A percentile compares a stretch with the other conserved stretches of the same genome.
phyloP scores from a whole-genome alignment of 2,888 invertebrate genomes.

The Brachypalpus laphriformis region DNA sequence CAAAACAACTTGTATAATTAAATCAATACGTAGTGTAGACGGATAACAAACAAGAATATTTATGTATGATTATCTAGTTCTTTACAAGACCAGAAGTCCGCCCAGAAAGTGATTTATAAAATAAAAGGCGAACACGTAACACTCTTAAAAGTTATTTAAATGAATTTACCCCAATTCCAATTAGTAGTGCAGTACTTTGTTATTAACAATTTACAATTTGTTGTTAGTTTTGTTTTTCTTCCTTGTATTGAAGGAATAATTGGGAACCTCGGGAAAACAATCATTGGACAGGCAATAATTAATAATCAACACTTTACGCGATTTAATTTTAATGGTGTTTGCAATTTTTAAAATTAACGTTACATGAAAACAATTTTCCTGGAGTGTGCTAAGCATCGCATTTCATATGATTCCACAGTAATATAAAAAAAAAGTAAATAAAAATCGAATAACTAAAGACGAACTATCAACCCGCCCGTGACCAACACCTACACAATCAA shows the following conservation, averaged over 20 bases:
- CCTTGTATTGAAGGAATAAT: not conserved
- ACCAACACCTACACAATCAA: conserved; percentile 1
- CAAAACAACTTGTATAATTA: not conserved
- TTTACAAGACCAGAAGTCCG: too few relatives aligned
- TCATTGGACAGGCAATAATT: conserved; percentile 4
- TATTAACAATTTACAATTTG: conserved; percentile 15
- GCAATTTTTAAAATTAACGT: not conserved
- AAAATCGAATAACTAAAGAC: not conserved
- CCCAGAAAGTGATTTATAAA: not conserved
- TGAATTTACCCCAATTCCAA: conserved; percentile 29
- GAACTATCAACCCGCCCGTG: conserved; percentile 2
- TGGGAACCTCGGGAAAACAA: not conserved
- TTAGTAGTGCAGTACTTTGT: conserved; percentile 23
- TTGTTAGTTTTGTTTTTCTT: conserved; percentile 6
- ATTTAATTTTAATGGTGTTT: not conserved
- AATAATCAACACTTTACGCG: conserved; percentile 9
- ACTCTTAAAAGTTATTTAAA: not conserved
- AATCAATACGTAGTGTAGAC: not conserved
- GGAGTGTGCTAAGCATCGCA: conserved; percentile 20
- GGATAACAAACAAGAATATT: not conserved
- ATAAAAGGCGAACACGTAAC: not conserved
- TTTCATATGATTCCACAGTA: conserved; percentile 14
- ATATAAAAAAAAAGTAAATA: not conserved
- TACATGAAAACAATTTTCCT: conserved; percentile 26
- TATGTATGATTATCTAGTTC: not conserved